Evolutionary conservation across 2,797 vertebrate species (phyloP).

Genomic region (Sitta carolinensis): DNA sequence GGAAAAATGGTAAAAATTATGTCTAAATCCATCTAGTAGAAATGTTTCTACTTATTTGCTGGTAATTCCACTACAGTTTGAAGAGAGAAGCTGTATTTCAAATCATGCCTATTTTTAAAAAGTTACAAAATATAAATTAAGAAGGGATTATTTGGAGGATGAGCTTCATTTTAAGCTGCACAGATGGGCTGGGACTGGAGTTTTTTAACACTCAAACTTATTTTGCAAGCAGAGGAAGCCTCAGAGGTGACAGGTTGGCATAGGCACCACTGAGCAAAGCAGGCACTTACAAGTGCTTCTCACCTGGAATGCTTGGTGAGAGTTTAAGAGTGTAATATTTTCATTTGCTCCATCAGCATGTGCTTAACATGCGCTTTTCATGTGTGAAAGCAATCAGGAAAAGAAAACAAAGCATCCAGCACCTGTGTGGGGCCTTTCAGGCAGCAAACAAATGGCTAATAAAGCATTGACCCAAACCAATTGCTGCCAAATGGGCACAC

Average conservation of each 20-base stretch:
- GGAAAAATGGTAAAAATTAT: background rate
- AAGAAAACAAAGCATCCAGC: background rate
- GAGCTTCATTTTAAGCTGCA: background rate
- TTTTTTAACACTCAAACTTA: background rate
- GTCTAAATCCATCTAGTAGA: background rate
- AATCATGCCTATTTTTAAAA: background rate
- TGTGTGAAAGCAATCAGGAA: background rate
- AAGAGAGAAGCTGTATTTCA: background rate
- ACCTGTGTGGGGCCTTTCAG: background rate
- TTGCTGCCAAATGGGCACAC: background rate
- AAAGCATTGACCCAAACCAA: background rate
- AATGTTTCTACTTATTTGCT: background rate
- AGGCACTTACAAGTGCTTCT: background rate
- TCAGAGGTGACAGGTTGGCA: background rate
- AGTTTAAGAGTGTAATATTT: background rate
- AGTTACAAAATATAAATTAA: background rate
- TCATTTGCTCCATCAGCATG: background rate
- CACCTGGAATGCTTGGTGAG: fast-evolving
- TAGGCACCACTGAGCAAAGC: background rate
- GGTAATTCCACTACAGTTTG: background rate
- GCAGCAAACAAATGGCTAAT: constrained; percentile 14
- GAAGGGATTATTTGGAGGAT: background rate
- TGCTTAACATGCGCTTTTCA: background rate
- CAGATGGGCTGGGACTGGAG: background rate
- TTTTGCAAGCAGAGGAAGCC: background rate